Percentiles rank a stretch among this genome's conserved stretches.
Evolutionary conservation across 2,797 vertebrate species (phyloP).

Genomic region (Delichon dasypus): DNA sequence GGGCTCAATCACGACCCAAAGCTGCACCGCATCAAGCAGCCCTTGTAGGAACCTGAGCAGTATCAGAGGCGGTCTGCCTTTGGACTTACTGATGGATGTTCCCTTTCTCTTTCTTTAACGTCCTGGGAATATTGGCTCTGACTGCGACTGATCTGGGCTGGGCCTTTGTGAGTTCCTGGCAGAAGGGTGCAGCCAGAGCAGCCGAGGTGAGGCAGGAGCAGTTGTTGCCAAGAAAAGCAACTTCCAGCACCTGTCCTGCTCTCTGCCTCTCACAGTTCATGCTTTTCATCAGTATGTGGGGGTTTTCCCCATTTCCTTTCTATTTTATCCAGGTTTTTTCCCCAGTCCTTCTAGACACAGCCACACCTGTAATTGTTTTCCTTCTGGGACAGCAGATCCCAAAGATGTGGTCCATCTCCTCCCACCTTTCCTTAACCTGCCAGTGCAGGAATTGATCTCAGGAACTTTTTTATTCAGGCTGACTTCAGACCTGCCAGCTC

Average conservation of each 20-base stretch:
- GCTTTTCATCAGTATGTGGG: neutral
- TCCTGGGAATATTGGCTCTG: neutral
- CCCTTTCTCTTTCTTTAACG: neutral
- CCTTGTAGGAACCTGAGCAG: neutral
- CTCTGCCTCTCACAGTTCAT: neutral
- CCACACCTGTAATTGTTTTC: neutral
- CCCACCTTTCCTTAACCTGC: neutral
- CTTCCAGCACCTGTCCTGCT: neutral
- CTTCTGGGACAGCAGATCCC: neutral
- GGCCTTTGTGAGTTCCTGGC: neutral
- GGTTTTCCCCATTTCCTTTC: neutral
- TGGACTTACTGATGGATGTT: neutral
- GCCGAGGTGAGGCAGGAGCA: neutral
- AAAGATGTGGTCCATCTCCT: neutral
- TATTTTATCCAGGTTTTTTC: neutral
- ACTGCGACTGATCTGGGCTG: neutral
- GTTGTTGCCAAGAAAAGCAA: neutral
- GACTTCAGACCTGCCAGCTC: neutral
- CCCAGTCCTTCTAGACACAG: neutral
- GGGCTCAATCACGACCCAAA: neutral
- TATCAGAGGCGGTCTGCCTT: neutral
- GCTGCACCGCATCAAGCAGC: rapidly evolving
- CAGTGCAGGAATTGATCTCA: neutral
- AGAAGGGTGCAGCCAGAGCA: neutral
- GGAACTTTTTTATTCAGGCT: neutral